Base-by-base conservation (phyloP, 2,113 vertebrate species). In the Muntiacus muntjak region DNA sequence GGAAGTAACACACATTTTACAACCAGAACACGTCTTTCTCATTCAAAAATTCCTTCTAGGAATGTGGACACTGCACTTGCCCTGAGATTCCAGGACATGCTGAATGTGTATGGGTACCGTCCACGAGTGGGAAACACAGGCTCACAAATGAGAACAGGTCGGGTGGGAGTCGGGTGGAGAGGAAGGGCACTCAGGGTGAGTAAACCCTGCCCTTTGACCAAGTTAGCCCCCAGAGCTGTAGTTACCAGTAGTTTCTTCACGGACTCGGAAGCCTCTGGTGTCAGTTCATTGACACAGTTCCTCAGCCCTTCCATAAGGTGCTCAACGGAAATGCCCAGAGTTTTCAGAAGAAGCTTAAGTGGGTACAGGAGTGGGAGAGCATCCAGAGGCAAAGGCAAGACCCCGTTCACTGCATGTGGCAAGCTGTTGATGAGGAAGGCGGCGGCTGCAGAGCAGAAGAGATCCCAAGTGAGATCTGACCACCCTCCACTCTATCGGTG, bases 171-270 rank as follows among this genome's bases (percentile, higher is more conserved):
- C 7, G 8, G 47, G 13, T 30, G 55, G 25, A 26, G 7, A 9
- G 5, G 3, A 11, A 15, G 2, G 12, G 17, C 0, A 0, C 26
- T 92, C 58, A 25, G 19, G 6, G 9, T 40, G 50, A 13, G 16
- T 17, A 76, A 45, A 3, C 9, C 12, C 45, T 78, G 6, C 5
- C 60, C n/a, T 23, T 54, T 36, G 17, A 30, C n/a, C n/a, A 78
- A 85, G 16, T 26, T 1, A 30, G 2, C 52, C 19, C 52, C n/a
- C 4, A 45, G 45, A 87, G 16, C 11, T 13, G 2, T 55, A 87
- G n/a, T 97, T 97, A 98, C 98, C 98, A 98, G 95, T 26, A 98
- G 52, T 87, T 97, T 98, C 91, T 97, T 97, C 76, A 98, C 95
- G 0, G 97, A 7, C 50, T 97, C 95, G 3, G 97, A 93, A 81